Evolutionary conservation across 2,113 vertebrate species (phyloP), one percentile per base, ranked within the genome.

Genomic region (Morone saxatilis): DNA sequence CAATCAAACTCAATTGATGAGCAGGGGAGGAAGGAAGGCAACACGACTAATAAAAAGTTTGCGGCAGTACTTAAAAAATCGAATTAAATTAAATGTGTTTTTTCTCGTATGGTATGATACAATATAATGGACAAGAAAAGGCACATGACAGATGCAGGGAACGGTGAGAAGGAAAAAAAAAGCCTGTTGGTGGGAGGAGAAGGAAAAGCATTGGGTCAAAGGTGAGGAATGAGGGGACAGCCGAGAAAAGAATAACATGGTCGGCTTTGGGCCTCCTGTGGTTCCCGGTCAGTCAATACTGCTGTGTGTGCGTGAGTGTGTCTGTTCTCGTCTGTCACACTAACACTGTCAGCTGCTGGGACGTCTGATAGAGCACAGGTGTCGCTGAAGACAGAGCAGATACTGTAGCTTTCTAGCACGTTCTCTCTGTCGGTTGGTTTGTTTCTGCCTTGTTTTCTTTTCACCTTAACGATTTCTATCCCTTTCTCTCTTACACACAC

Each of bases 351-450:
- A 82, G 80, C 78, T 85, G 80, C 73, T 83, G 74, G 47, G 85
- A 81, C 38, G 71, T 43, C 78, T 76, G 79, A 88, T 88, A 78
- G 83, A 91, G 74, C 75, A 41, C 69, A 84, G 60, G 88, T 80
- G 87, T 67, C 12, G 19, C 73, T 80, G 63, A 88, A 80, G 54
- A 86, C 60, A 68, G 56, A 81, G n/a, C 78, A 83, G 22, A 57
- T n/a, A n/a, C n/a, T 5, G 20, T n/a, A 51, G 71, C 43, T 41
- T 57, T 57, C 45, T 50, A 14, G 11, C 12, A 0, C 4, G 16
- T 56, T 65, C 17, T 67, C 53, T 36, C 16, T 40, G 56, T 56
- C 7, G 22, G 16, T 80, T 56, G 31, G 48, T 1, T 4, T 5
- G 51, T 10, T 7, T 50, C 7, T 14, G n/a, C 16, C 16, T 41